phyloP scores from a whole-genome alignment of 2,113 vertebrate species.

The Cynoglossus semilaevis region DNA sequence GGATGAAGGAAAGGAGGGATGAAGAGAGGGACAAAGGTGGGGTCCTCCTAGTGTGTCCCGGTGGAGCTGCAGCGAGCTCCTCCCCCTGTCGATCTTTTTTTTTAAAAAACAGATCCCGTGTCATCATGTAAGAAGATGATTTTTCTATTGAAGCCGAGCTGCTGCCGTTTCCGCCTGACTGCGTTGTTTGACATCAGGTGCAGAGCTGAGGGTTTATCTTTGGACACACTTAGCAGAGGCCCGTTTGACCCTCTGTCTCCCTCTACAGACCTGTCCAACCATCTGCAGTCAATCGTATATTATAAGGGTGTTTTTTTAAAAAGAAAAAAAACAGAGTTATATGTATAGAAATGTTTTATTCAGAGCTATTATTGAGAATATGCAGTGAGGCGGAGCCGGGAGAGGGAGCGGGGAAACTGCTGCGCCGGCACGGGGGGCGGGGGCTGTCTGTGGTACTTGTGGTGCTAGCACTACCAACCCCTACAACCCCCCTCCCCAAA shows the following conservation, averaged over 20 bases:
- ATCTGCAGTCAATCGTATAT: constrained; percentile 75
- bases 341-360: constrained; percentile 83
- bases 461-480: constrained; percentile 16
- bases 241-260: constrained; percentile 17
- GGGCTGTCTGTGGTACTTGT: neutral
- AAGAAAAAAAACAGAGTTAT: constrained; percentile 71
- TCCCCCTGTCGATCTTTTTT: constrained; percentile 2
- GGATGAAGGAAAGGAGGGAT: constrained; percentile 52
- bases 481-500: constrained; percentile 24
- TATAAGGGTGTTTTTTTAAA: constrained; percentile 69
- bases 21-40: constrained; percentile 16
- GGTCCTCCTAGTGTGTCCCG: constrained; percentile 37
- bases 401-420: constrained; percentile 66
- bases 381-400: constrained; percentile 73
- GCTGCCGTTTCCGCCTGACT: constrained; percentile 24
- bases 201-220: neutral
- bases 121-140: neutral
- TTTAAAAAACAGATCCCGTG: constrained; percentile 1
- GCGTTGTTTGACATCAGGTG: neutral
- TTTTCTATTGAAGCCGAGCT: constrained; percentile 10
- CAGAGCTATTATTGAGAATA: constrained; percentile 80
- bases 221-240: constrained; percentile 32
- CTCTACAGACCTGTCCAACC: constrained; percentile 52
- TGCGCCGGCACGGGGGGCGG: constrained; percentile 18
- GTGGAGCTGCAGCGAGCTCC: constrained; percentile 10